A percentile compares a stretch with the other conserved stretches of the same genome.
Conservation (phyloP, 2,888 invertebrate genomes). For the Baccha elongata region DNA sequence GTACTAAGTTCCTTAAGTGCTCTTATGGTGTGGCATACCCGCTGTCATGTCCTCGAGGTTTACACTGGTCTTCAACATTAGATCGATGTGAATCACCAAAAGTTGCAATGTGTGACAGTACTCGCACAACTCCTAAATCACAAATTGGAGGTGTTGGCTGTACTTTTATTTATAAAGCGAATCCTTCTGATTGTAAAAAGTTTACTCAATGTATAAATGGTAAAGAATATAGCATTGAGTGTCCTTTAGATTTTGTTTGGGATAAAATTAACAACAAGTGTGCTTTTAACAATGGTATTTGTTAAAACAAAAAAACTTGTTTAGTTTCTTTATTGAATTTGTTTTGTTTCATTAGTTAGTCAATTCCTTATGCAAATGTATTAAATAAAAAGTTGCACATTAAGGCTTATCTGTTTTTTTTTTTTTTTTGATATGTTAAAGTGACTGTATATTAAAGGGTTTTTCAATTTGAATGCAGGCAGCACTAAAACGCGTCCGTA, state of each 20-base stretch:
- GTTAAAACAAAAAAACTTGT: too few relatives aligned
- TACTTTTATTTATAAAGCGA: not conserved
- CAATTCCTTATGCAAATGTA: too few relatives aligned
- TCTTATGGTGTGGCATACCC: slow-evolving; percentile 33
- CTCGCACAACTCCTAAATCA: not conserved
- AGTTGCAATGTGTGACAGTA: slow-evolving; percentile 11
- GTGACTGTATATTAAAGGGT: too few relatives aligned
- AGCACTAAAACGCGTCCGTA: too few relatives aligned
- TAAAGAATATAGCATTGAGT: slow-evolving; percentile 19
- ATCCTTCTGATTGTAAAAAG: slow-evolving; percentile 59
- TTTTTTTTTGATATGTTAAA: too few relatives aligned
- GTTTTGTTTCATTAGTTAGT: too few relatives aligned
- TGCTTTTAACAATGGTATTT: not conserved
- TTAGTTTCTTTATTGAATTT: too few relatives aligned
- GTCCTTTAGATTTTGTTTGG: slow-evolving; percentile 68
- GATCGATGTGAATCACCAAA: slow-evolving; percentile 27
- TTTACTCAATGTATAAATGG: slow-evolving; percentile 63
- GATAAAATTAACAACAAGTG: slow-evolving; percentile 19
- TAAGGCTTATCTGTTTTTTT: too few relatives aligned
- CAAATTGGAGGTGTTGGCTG: slow-evolving; percentile 11
- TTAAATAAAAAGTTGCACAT: too few relatives aligned
- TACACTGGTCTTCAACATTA: slow-evolving; percentile 4
- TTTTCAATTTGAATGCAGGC: too few relatives aligned
- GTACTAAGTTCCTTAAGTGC: slow-evolving; percentile 35
- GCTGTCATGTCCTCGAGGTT: slow-evolving; percentile 18